Percentiles rank a stretch among this genome's conserved stretches.
Conservation (phyloP, 2,113 vertebrate species). For the Abramis brama region DNA sequence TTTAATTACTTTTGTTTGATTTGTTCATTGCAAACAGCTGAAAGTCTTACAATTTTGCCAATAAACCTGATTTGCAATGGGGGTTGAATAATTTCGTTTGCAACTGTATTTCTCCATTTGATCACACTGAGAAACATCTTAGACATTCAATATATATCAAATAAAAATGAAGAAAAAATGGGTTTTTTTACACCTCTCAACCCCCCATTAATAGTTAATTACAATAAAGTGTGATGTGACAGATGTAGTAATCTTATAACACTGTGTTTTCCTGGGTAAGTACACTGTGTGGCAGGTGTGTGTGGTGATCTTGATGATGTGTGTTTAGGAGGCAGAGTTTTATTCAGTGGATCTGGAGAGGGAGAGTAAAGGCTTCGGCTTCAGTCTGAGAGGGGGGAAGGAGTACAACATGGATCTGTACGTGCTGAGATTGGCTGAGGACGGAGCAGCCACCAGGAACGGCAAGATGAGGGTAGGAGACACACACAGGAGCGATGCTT, state of each 20-base stretch:
- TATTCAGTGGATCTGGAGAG: slow-evolving; percentile 97
- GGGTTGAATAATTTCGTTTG: no score
- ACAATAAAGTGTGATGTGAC: no score
- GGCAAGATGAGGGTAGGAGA: slow-evolving; percentile 94
- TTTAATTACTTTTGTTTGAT: no score
- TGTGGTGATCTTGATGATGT: neutral
- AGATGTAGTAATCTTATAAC: neutral
- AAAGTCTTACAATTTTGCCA: no score
- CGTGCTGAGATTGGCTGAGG: slow-evolving; percentile 93
- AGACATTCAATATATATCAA: neutral
- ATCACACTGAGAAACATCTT: neutral
- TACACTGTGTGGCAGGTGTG: neutral
- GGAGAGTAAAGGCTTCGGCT: slow-evolving; percentile 96
- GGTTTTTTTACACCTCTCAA: neutral
- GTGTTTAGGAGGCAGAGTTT: slow-evolving; percentile 88
- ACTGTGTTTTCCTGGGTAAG: neutral
- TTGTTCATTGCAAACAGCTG: no score
- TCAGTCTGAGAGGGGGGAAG: slow-evolving; percentile 93
- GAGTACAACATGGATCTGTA: slow-evolving; percentile 99
- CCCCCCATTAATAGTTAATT: no score
- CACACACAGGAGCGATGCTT: no score
- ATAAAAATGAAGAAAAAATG: neutral
- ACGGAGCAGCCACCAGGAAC: slow-evolving; percentile 92
- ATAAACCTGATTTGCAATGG: no score
- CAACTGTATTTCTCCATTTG: neutral